Conservation (phyloP, 2,888 invertebrate species). For the Orchesella flavescens region DNA sequence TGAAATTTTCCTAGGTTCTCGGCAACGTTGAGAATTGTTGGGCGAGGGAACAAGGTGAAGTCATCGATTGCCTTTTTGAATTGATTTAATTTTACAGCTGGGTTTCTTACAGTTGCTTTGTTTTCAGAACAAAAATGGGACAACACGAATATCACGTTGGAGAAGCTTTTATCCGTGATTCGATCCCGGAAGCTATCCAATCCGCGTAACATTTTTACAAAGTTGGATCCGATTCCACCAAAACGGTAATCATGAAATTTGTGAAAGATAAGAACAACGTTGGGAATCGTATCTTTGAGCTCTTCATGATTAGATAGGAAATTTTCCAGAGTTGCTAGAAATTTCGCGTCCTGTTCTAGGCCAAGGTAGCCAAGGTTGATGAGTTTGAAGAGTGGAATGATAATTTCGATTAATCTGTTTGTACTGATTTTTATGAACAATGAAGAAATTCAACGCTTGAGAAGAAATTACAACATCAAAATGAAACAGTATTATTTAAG, state of each 20-base stretch:
- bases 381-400: too few relatives aligned
- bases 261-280: slow-evolving; percentile 62
- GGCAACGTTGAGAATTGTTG: slow-evolving; percentile 50
- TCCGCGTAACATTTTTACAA: slow-evolving; percentile 62
- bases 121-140: slow-evolving; percentile 52
- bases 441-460: too few relatives aligned
- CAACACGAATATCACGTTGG: slow-evolving; percentile 63
- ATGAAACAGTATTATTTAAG: too few relatives aligned
- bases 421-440: too few relatives aligned
- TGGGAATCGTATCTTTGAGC: slow-evolving; percentile 54
- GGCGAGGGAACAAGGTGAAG: slow-evolving; percentile 52
- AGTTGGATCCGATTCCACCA: slow-evolving; percentile 34
- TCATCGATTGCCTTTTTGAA: slow-evolving; percentile 52
- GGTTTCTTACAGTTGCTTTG: slow-evolving; percentile 9
- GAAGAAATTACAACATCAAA: too few relatives aligned
- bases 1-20: slow-evolving; percentile 57
- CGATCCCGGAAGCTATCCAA: slow-evolving; percentile 45
- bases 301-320: slow-evolving; percentile 56
- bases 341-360: slow-evolving; percentile 56
- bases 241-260: slow-evolving; percentile 66
- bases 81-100: background rate
- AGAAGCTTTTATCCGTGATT: slow-evolving; percentile 51
- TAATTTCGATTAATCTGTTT: too few relatives aligned
- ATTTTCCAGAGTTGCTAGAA: slow-evolving; percentile 52
- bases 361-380: slow-evolving; percentile 53